Conservation (phyloP, 2,888 invertebrate species). For the Drosophila ezoana region DNA sequence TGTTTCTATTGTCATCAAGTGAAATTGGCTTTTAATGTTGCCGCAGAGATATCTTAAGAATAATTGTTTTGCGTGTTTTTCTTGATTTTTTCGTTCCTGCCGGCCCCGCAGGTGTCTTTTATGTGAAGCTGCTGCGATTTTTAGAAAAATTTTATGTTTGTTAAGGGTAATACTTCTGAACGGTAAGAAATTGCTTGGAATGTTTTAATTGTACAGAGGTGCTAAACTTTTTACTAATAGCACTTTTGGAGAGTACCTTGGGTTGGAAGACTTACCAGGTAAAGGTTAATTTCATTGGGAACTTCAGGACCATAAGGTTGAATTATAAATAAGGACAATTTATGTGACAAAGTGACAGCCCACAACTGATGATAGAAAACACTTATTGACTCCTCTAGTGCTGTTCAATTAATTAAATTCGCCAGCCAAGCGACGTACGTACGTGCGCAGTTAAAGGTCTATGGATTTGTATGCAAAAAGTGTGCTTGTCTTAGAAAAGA, state of each 20-base stretch:
- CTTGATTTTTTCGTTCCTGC: conserved; percentile 64
- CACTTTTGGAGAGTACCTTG: conserved; percentile 27
- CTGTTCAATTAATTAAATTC: too few species aligned
- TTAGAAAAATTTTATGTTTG: conserved; percentile 52
- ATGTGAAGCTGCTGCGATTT: conserved; percentile 50
- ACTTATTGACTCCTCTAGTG: neutral
- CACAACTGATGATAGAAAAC: neutral
- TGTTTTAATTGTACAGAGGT: conserved; percentile 48
- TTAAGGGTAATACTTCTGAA: conserved; percentile 50
- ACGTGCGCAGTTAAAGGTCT: too few species aligned
- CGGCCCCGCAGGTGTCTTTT: conserved; percentile 72
- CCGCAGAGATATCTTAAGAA: conserved; percentile 85
- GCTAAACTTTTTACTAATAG: conserved; percentile 36
- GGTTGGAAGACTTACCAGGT: neutral
- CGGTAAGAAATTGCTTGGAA: conserved; percentile 32
- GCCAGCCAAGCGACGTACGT: too few species aligned
- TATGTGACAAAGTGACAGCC: neutral
- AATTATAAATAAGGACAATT: neutral
- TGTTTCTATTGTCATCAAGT: conserved; percentile 83
- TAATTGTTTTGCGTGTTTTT: conserved; percentile 84
- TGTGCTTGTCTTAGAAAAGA: too few species aligned
- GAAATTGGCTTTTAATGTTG: conserved; percentile 85
- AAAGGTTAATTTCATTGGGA: neutral
- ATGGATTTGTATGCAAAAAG: too few species aligned
- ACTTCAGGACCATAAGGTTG: too few species aligned